Evolutionary conservation across 1,140 invertebrate species (phyloP), one percentile per base, ranked within the genome.

Genomic region (Drosophila sproati): DNA sequence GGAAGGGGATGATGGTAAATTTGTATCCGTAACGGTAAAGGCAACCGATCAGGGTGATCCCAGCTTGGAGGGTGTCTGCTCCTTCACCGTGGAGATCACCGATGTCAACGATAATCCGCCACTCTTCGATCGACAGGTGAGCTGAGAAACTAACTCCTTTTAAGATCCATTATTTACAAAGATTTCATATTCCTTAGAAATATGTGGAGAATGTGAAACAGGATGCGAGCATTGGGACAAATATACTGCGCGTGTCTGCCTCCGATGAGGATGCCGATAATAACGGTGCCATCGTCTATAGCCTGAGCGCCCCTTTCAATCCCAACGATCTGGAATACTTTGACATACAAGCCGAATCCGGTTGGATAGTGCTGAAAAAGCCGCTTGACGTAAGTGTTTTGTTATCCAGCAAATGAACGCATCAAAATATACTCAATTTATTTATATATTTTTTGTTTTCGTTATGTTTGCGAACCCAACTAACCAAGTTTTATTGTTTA

Each of bases 181-280:
- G 3, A 34, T 10, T 41, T 43, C 10, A n/a, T 0, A 10, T n/a
- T 43, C 10, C 4, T 43, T 93, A 98, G 97, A 98, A 98, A 97
- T 98, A 98, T 93, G 96, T 98, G 72, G 98, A 98, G 93, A 98
- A 98, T 93, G 97, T 98, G 7, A 98, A 98, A 93, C 98, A 98
- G 94, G 98, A 98, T 91, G 98, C 98, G 29, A 98, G 97, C 93
- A 98, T 98, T 78, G 98, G 98, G 47, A 98, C 97, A 35, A 98
- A 98, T 92, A 98, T 98, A 78, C 93, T 98, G 52, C 95, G 98
- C 89, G 97, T 98, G 3, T 98, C 97, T 3, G 98, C 98, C 72
- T 98, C 97, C 41, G 98, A 98, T 91, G 98, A 98, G 93, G 98
- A 98, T 94, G 98, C 98, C 34, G 98, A 98, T 91, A 98, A 98